Percentiles rank a stretch among this genome's conserved stretches.
phyloP scores from a whole-genome alignment of 2,113 vertebrate species.

The Eudyptes chrysolophus region DNA sequence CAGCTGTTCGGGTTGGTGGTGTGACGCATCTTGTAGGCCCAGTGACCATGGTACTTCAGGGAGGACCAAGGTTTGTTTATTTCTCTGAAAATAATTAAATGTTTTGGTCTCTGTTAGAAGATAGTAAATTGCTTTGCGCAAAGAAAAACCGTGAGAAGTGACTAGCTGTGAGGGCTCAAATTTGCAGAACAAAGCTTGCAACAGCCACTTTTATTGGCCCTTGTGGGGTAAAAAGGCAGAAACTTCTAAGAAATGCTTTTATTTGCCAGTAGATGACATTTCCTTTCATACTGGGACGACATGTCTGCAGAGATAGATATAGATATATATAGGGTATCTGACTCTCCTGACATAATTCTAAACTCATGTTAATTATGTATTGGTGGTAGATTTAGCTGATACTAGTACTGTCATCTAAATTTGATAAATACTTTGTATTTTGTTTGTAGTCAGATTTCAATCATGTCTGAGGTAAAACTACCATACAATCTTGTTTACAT shows the following conservation, averaged over 20 bases:
- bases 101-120: background rate
- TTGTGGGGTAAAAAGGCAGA: background rate
- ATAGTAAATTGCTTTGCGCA: rapidly evolving
- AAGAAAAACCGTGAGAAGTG: rapidly evolving
- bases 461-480: background rate
- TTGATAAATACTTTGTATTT: background rate
- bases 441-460: background rate
- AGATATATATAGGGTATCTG: background rate
- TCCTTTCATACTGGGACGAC: background rate
- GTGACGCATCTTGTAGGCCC: conserved; percentile 96
- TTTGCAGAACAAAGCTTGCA: background rate
- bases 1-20: conserved; percentile 92
- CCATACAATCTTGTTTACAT: background rate
- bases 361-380: background rate
- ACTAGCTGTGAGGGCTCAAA: background rate
- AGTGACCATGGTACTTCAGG: conserved; percentile 96
- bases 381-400: background rate
- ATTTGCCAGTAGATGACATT: background rate
- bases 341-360: background rate
- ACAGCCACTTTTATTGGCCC: background rate
- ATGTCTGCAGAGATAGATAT: background rate
- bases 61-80: conserved; percentile 87
- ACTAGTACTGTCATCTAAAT: background rate
- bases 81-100: background rate
- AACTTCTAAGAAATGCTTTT: background rate